Conservation (phyloP, 1,140 invertebrate genomes). For the Eufriesea mexicana region DNA sequence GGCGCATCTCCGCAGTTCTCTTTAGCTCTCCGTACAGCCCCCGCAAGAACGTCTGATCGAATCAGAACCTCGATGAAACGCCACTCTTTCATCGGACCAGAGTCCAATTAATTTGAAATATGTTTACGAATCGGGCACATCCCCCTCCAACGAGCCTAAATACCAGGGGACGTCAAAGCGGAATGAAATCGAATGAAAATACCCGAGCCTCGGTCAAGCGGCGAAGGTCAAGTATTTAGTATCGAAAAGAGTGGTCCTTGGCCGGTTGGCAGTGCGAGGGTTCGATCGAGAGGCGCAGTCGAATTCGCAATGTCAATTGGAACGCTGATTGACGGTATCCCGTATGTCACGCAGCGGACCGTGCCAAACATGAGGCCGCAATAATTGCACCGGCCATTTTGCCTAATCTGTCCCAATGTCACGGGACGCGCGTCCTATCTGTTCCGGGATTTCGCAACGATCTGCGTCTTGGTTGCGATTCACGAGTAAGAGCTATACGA, state of each 20-base stretch:
- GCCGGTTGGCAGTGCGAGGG: slow-evolving; percentile 10
- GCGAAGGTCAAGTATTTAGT: slow-evolving; percentile 30
- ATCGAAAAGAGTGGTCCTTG: slow-evolving; percentile 23
- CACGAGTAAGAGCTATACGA: too few species aligned
- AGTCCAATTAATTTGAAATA: slow-evolving; percentile 13
- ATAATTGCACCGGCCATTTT: slow-evolving; percentile 15
- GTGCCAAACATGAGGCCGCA: slow-evolving; percentile 36
- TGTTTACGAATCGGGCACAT: neutral
- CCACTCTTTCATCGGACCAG: neutral
- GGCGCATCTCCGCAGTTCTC: neutral
- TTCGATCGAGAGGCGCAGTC: slow-evolving; percentile 43
- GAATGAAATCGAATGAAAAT: slow-evolving; percentile 12
- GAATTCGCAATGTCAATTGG: slow-evolving; percentile 61
- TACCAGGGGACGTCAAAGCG: neutral
- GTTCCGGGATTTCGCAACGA: slow-evolving; percentile 6
- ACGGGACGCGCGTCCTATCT: neutral
- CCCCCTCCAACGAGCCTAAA: neutral
- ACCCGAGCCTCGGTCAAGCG: neutral
- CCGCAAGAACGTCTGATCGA: neutral
- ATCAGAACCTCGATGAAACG: neutral
- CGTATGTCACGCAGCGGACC: slow-evolving; percentile 29
- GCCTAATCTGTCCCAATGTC: slow-evolving; percentile 6
- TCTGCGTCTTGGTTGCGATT: neutral
- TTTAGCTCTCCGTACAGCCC: neutral
- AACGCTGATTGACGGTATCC: slow-evolving; percentile 60